These are phyloP conservation scores for Trachurus trachurus DNA, from an alignment of 2,797 vertebrate genomes.

Conservation along the genomic window DNA sequence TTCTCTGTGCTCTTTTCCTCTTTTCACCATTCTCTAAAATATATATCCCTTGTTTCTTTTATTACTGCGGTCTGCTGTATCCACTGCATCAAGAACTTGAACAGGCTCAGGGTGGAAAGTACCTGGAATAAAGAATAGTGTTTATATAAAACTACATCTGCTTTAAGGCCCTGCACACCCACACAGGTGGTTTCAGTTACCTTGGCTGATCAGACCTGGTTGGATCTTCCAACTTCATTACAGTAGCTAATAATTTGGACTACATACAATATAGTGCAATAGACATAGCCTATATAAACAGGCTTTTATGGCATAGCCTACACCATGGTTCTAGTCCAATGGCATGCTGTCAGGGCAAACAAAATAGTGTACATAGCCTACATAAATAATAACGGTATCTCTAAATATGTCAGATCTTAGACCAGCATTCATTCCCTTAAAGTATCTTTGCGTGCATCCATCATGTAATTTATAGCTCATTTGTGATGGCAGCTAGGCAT, in stretches of 20 bases:
- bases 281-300: not conserved
- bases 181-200: slow-evolving; percentile 45
- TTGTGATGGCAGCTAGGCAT: no score
- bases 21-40: not conserved
- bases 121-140: not conserved
- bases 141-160: slow-evolving; percentile 21
- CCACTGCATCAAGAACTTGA: not conserved
- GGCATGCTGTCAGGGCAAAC: no score
- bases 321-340: slow-evolving; percentile 1
- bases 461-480: no score
- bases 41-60: slow-evolving; percentile 4
- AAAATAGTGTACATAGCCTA: no score
- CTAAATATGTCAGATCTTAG: no score
- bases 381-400: no score
- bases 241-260: not conserved
- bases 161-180: slow-evolving; percentile 22
- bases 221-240: not conserved
- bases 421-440: no score
- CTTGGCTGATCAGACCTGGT: slow-evolving; percentile 23
- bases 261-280: slow-evolving; percentile 4
- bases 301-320: not conserved
- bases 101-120: not conserved
- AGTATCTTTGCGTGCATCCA: no score
- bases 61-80: not conserved
- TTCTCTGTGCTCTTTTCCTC: not conserved